Evolutionary conservation across 1,140 invertebrate species (phyloP).

Genomic region (Drosophila pachea): DNA sequence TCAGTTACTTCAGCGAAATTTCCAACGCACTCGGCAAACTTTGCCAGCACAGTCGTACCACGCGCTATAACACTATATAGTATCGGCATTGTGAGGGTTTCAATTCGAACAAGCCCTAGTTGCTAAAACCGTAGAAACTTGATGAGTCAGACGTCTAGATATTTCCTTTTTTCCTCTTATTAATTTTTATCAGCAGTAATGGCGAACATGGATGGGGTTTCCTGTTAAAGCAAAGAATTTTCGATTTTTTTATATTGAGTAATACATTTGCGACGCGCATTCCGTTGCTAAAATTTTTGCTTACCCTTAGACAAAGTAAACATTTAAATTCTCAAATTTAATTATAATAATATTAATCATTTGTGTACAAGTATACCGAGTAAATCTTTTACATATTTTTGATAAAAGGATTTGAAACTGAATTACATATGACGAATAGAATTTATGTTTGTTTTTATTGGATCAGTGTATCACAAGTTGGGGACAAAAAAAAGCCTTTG

Average conservation of each 20-base stretch:
- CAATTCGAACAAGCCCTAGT: constrained; percentile 16
- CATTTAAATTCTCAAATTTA: constrained; percentile 14
- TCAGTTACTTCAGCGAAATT: constrained; percentile 97
- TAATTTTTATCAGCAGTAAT: constrained; percentile 25
- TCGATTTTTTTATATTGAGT: not conserved
- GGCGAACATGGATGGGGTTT: not conserved
- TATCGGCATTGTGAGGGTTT: constrained; percentile 85
- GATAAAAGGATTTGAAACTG: not conserved
- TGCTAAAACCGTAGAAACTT: constrained; percentile 12
- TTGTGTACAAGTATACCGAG: not conserved
- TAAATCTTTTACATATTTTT: constrained; percentile 6
- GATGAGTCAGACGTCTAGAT: constrained; percentile 25
- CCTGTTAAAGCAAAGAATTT: constrained; percentile 9
- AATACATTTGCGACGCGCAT: too few species aligned
- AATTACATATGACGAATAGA: not conserved
- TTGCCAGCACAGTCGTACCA: constrained; percentile 91
- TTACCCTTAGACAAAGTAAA: constrained; percentile 15
- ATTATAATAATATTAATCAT: constrained; percentile 14
- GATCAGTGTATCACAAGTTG: not conserved
- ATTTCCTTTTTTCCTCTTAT: constrained; percentile 7
- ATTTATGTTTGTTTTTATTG: not conserved
- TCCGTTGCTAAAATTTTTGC: not conserved
- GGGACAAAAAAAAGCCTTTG: constrained; percentile 21
- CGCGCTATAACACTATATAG: constrained; percentile 93
- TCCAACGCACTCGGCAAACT: constrained; percentile 93